A percentile compares a stretch with the other conserved stretches of the same genome.
phyloP scores from a whole-genome alignment of 2,797 vertebrate genomes.

The Remorina albescens region DNA sequence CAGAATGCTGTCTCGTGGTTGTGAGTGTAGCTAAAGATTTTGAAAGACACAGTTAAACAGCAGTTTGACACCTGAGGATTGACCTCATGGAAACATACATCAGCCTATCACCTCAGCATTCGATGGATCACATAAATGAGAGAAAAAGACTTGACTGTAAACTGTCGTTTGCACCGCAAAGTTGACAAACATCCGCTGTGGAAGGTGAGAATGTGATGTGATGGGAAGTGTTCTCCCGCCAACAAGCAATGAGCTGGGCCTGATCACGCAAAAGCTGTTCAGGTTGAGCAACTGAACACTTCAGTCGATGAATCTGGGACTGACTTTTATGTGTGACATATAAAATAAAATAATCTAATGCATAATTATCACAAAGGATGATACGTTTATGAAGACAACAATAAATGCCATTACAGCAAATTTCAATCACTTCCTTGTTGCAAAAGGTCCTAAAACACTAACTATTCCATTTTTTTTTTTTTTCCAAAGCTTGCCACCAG shows the following conservation, averaged over 20 bases:
- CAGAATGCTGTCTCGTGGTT: background rate
- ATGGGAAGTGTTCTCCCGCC: slow-evolving; percentile 12
- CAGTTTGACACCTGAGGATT: background rate
- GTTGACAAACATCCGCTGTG: slow-evolving; percentile 38
- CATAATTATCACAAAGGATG: too few relatives aligned
- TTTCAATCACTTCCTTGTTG: too few relatives aligned
- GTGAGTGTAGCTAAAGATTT: background rate
- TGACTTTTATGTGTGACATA: too few relatives aligned
- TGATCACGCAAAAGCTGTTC: slow-evolving; percentile 8
- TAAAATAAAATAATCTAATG: too few relatives aligned
- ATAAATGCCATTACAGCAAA: too few relatives aligned
- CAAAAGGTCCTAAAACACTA: too few relatives aligned
- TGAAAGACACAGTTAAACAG: slow-evolving; percentile 9
- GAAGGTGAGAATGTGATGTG: slow-evolving; percentile 26
- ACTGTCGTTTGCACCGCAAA: slow-evolving; percentile 14
- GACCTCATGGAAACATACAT: slow-evolving; percentile 5
- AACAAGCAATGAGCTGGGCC: background rate
- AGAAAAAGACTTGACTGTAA: slow-evolving; percentile 25
- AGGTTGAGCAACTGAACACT: too few relatives aligned
- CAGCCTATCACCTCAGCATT: background rate
- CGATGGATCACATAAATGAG: slow-evolving; percentile 7
- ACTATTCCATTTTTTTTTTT: too few relatives aligned
- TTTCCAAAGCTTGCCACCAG: too few relatives aligned
- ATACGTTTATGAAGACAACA: too few relatives aligned
- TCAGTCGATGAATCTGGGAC: background rate